These are phyloP conservation scores for Tor tambroides DNA, from an alignment of 2,113 vertebrate genomes.

Conservation along the genomic window DNA sequence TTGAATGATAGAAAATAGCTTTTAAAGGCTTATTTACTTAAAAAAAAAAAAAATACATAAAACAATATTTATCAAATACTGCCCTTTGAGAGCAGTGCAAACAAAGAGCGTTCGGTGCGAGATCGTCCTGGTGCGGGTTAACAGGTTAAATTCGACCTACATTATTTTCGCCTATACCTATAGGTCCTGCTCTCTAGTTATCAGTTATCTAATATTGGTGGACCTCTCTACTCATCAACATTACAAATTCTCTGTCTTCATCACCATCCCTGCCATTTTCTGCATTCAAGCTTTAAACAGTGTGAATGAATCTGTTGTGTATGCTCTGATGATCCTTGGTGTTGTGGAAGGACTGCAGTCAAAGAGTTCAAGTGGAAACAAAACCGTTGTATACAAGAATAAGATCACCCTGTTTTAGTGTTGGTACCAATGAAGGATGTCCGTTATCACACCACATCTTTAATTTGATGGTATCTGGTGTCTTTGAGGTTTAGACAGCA, in stretches of 20 bases:
- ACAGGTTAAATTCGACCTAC: too few species aligned
- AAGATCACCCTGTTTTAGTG: neutral
- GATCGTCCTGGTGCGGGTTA: too few species aligned
- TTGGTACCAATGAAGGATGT: neutral
- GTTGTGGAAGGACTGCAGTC: neutral
- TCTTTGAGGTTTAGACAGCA: neutral
- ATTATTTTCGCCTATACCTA: too few species aligned
- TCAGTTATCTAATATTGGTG: too few species aligned
- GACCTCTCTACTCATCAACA: neutral
- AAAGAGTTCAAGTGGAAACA: neutral
- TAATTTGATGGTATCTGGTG: slow-evolving; percentile 19
- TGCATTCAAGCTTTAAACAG: neutral
- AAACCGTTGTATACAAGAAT: too few species aligned
- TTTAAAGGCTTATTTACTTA: too few species aligned
- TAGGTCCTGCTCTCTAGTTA: too few species aligned
- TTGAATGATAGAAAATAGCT: neutral
- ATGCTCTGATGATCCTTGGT: neutral
- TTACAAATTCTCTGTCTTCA: neutral
- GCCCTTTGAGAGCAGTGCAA: too few species aligned
- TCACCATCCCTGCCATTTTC: neutral
- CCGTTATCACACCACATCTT: slow-evolving; percentile 11
- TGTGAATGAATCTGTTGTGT: neutral
- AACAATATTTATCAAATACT: too few species aligned
- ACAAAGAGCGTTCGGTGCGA: too few species aligned
- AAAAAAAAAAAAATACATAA: too few species aligned